Evolutionary conservation across 2,113 vertebrate genomes (phyloP).

Genomic region (Acrocephalus arundinaceus): DNA sequence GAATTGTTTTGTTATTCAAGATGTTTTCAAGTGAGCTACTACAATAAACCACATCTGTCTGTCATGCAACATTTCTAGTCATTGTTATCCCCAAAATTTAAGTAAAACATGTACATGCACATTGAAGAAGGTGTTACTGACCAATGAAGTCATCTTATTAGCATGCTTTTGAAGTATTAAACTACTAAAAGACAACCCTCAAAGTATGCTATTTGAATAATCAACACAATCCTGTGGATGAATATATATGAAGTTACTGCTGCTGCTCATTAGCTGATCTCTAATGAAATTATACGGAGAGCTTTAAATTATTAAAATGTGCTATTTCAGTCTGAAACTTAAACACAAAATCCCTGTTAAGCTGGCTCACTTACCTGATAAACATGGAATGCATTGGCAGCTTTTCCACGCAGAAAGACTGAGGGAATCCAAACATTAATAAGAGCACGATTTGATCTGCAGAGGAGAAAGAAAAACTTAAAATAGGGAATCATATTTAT

Average conservation of each 20-base stretch:
- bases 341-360: background rate
- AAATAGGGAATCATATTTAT: background rate
- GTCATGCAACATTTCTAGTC: background rate
- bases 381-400: conserved; percentile 95
- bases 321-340: background rate
- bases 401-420: conserved; percentile 93
- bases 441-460: conserved; percentile 93
- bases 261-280: background rate
- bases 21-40: background rate
- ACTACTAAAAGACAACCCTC: background rate
- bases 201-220: background rate
- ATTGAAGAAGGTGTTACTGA: background rate
- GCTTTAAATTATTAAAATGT: background rate
- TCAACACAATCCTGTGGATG: background rate
- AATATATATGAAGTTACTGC: background rate
- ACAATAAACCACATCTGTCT: background rate
- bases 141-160: background rate
- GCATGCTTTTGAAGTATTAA: background rate
- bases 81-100: background rate
- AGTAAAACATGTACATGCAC: background rate
- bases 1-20: background rate
- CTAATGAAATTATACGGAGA: background rate
- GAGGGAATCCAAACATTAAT: conserved; percentile 99
- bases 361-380: conserved; percentile 85
- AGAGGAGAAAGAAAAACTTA: conserved; percentile 10